Evolutionary conservation across 2,797 vertebrate genomes (phyloP), one percentile per base, ranked within the genome.

Genomic region (Alectoris magna): DNA sequence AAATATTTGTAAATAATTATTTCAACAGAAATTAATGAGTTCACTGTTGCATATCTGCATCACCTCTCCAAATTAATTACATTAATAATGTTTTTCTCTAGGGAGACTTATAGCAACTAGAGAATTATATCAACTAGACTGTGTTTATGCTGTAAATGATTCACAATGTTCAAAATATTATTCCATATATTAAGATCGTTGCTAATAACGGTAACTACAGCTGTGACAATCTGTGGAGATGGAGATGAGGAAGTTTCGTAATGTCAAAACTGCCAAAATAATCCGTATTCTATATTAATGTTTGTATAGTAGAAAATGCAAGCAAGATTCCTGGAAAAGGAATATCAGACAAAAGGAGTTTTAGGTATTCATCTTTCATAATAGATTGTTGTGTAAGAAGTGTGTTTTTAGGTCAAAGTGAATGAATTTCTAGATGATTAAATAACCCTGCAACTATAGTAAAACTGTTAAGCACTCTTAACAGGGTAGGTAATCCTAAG

Each of bases 1-100:
- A 71, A 96, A 96, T 95, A 96, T 97, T 97, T 97, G 95, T 97
- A 96, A 97, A 96, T 93, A 97, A 96, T 95, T 97, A 97, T 97
- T 97, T 96, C 87, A 90, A 95, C 95, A 97, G 87, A 97, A 97
- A 97, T 96, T 96, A 96, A 87, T 92, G 77, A 94, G 71, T 88
- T 97, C 92, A 94, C 60, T 89, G 78, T 97, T 97, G 97, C 96
- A 70, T 96, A 93, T 96, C 89, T 95, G 95, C 94, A 94, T 96
- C 96, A 83, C 95, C 73, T 96, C 58, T 94, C 36, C 9, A 95
- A 97, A 97, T 97, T 97, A 97, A 97, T 97, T 97, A 95, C 79
- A 96, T 97, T 96, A 97, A 95, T 96, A 96, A 94, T 5, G 1
- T 53, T 96, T 96, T 96, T 93, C 95, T 96, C 95, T 70, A 6